phyloP scores from a whole-genome alignment of 2,113 vertebrate species.

The Xiphorhynchus elegans region DNA sequence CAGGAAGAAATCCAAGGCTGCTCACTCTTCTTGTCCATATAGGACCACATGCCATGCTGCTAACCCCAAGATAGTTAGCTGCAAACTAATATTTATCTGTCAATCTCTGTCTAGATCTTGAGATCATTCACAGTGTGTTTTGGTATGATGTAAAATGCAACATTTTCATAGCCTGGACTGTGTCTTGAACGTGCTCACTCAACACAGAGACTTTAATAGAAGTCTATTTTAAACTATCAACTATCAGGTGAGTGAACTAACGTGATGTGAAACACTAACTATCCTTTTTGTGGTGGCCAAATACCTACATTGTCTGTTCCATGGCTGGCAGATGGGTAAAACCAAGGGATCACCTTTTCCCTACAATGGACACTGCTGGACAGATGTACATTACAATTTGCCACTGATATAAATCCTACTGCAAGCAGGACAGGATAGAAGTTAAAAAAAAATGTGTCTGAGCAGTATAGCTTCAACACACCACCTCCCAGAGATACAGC shows the following conservation, averaged over 20 bases:
- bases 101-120: not conserved
- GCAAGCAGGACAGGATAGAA: not conserved
- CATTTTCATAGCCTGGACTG: not conserved
- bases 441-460: not conserved
- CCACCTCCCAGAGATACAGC: not conserved
- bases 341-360: accelerated
- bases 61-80: not conserved
- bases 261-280: not conserved
- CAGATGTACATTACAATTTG: not conserved
- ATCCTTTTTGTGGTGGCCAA: not conserved
- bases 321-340: not conserved
- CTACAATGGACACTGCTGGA: not conserved
- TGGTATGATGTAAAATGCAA: not conserved
- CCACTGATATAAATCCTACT: not conserved
- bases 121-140: not conserved
- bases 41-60: not conserved
- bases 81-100: not conserved
- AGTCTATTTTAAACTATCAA: not conserved
- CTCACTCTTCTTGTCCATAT: not conserved
- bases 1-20: not conserved
- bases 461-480: not conserved
- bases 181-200: not conserved
- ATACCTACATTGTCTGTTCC: not conserved
- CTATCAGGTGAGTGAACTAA: not conserved
- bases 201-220: not conserved